Percentiles rank a stretch among this genome's conserved stretches.
Evolutionary conservation across 2,113 vertebrate genomes (phyloP).

Genomic region (Martes martes): DNA sequence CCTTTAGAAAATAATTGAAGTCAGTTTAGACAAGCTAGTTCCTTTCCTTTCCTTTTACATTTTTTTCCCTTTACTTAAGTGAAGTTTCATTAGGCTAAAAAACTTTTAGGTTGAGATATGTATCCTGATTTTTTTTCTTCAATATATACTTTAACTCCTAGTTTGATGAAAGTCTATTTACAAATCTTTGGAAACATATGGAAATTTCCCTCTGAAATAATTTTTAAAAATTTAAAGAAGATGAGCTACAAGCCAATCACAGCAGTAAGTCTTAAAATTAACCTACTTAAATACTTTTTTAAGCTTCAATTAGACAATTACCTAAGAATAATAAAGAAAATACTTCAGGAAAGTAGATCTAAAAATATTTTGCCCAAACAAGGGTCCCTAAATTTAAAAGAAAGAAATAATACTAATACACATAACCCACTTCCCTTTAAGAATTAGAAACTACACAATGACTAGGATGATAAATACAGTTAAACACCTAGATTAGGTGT

Average conservation of each 20-base stretch:
- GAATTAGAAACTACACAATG: slow-evolving; percentile 26
- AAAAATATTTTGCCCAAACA: slow-evolving; percentile 41
- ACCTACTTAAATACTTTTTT: neutral
- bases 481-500: slow-evolving; percentile 24
- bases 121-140: neutral
- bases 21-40: neutral
- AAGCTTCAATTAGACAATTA: neutral
- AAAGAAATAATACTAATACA: slow-evolving; percentile 38
- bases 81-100: neutral
- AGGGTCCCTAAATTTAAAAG: neutral
- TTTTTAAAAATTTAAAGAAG: slow-evolving; percentile 16
- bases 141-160: slow-evolving; percentile 15
- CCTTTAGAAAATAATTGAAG: slow-evolving; percentile 14
- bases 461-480: neutral
- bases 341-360: slow-evolving; percentile 13
- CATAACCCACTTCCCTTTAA: neutral
- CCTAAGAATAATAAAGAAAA: neutral
- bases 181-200: neutral
- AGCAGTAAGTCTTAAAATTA: slow-evolving; percentile 19
- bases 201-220: neutral
- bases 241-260: neutral
- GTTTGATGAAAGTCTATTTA: neutral
- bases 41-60: neutral
- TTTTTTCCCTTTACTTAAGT: neutral
- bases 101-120: neutral